Conservation (phyloP, 2,797 vertebrate species). For the Hyperoplus lanceolatus region DNA sequence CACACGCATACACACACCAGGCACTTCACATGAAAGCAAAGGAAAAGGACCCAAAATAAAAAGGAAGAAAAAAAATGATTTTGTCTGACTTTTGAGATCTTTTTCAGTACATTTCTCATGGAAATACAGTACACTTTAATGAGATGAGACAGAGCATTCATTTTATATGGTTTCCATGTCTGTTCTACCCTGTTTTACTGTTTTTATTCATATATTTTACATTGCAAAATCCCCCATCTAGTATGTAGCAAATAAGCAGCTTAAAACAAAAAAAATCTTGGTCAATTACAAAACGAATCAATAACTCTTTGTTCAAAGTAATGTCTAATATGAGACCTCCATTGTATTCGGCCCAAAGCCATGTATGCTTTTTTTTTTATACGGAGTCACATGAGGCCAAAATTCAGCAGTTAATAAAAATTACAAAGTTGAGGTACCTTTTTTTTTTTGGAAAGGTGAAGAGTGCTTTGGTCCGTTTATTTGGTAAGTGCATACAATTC, state of each 20-base stretch:
- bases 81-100: background rate
- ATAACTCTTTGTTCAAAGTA: conserved; percentile 11
- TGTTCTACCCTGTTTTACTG: background rate
- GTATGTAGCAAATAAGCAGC: conserved; percentile 16
- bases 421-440: conserved; percentile 7
- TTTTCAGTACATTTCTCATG: background rate
- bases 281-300: background rate
- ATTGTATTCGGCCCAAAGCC: background rate
- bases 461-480: conserved; percentile 37
- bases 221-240: background rate
- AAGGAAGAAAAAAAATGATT: background rate
- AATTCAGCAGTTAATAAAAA: conserved; percentile 20
- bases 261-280: conserved; percentile 10
- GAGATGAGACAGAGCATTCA: background rate
- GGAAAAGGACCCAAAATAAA: background rate
- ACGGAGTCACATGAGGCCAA: background rate
- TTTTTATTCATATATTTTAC: background rate
- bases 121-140: background rate
- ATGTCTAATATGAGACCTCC: background rate
- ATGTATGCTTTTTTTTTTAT: background rate
- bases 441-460: background rate
- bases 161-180: background rate
- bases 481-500: conserved; percentile 13
- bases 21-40: background rate
- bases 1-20: background rate